Conservation (phyloP, 2,113 vertebrate species). For the Perca fluviatilis region DNA sequence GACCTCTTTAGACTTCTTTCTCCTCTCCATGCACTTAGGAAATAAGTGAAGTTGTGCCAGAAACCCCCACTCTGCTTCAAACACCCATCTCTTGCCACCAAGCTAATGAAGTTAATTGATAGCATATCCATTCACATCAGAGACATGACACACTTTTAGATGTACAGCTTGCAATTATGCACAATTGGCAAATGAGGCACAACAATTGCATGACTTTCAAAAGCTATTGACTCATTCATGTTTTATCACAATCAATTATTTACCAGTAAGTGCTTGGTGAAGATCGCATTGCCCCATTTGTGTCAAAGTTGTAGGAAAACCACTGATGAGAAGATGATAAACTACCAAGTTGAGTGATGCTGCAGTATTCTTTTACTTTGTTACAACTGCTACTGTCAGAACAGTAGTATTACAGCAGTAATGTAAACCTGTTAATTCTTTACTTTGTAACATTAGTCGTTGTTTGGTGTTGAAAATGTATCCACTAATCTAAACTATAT, state of each 20-base stretch:
- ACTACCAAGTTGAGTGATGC: conserved; percentile 88
- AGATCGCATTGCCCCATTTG: conserved; percentile 89
- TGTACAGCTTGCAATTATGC: conserved; percentile 50
- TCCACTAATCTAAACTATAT: not conserved
- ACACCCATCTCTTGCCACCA: conserved; percentile 22
- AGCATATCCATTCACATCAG: conserved; percentile 32
- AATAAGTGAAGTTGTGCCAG: too few relatives aligned
- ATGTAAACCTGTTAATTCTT: conserved; percentile 61
- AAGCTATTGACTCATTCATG: conserved; percentile 81
- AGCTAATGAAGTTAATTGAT: conserved; percentile 48
- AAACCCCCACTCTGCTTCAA: not conserved
- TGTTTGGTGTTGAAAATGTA: conserved; percentile 10
- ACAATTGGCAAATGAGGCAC: conserved; percentile 70
- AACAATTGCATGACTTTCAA: conserved; percentile 76
- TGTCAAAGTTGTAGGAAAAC: conserved; percentile 91
- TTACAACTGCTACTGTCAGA: conserved; percentile 68
- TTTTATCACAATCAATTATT: conserved; percentile 84
- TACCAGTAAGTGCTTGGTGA: conserved; percentile 85
- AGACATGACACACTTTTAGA: conserved; percentile 57
- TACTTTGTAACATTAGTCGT: conserved; percentile 56
- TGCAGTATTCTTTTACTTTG: conserved; percentile 79
- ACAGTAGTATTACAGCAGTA: conserved; percentile 59
- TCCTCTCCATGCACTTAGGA: too few relatives aligned
- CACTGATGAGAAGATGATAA: conserved; percentile 88
- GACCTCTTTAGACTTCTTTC: too few relatives aligned